Conservation (phyloP, 2,888 invertebrate genomes). For the Crossocerus cetratus region DNA sequence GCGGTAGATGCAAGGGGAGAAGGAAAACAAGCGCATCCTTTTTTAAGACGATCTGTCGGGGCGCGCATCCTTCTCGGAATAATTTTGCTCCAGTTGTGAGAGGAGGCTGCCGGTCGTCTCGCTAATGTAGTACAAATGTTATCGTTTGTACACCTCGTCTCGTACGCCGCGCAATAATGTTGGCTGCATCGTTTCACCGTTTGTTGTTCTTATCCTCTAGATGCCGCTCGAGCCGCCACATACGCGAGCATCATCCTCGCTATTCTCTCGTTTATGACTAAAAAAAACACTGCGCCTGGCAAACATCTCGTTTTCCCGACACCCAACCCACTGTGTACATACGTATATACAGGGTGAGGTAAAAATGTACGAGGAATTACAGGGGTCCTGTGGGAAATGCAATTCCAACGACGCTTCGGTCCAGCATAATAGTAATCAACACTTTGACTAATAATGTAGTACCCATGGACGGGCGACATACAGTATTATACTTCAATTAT, state of each 20-base stretch:
- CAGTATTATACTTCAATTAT: no score
- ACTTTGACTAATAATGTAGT: no score
- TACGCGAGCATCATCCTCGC: slow-evolving; percentile 3
- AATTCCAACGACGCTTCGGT: no score
- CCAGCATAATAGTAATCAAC: no score
- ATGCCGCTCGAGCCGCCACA: no score
- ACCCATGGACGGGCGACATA: no score
- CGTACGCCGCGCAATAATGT: slow-evolving; percentile 7
- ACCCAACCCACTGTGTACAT: no score
- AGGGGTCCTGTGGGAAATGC: no score
- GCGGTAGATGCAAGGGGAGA: not conserved
- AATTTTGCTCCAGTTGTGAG: not conserved
- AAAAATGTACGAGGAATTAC: no score
- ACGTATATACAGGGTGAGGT: no score
- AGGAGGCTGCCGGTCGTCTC: slow-evolving; percentile 16
- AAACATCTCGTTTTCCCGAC: slow-evolving; percentile 34
- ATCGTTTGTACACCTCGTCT: slow-evolving; percentile 24
- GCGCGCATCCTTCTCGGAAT: slow-evolving; percentile 12
- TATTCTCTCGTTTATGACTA: slow-evolving; percentile 10
- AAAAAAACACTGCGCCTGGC: slow-evolving; percentile 36
- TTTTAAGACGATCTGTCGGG: slow-evolving; percentile 21
- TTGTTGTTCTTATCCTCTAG: slow-evolving; percentile 21
- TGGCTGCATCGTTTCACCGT: slow-evolving; percentile 41
- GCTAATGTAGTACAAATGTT: slow-evolving; percentile 41
- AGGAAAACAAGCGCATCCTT: slow-evolving; percentile 19